Evolutionary conservation across 2,797 vertebrate species (phyloP), one percentile per base, ranked within the genome.

Genomic region (Simalia tracyae): DNA sequence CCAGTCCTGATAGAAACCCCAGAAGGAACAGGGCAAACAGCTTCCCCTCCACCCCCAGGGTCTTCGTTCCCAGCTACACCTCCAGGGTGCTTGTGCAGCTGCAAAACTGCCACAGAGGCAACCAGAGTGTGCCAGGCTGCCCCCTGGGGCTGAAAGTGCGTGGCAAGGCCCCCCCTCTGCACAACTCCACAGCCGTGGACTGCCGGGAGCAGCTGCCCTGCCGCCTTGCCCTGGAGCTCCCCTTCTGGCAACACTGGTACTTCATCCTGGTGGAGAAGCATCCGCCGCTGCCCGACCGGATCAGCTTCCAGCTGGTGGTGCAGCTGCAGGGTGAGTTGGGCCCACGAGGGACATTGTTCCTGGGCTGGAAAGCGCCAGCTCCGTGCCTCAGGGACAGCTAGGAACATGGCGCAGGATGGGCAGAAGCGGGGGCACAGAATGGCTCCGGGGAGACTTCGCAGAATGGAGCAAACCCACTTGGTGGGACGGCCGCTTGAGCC

Each of bases 201-300:
- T 99, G 99, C 97, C 97, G 97, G 92, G 97, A 98, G 93, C 97
- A 97, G 56, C 87, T 94, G 5, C 97, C 97, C 42, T 99, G 99
- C 95, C 98, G 98, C 94, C 97, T 99, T 95, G 98, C 98, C 46
- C 96, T 99, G 90, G 97, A 97, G 0, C 96, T 98, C 88, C 98
- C 99, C 26, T 98, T 98, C 94, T 99, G 99, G 99, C 98, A 99
- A 87, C 98, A 99, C 93, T 99, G 99, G 99, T 98, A 99, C 98
- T 99, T 99, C 22, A 98, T 99, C 95, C 97, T 99, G 92, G 98
- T 99, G 97, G 99, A 99, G 97, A 97, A 97, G 94, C 28, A 19
- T 3, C 88, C 31, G 94, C 94, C 28, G 97, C 97, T 19, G 64
- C 88, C 46, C 0, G 97, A 97, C 56, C 97, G 98, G 0, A 36